Conservation (phyloP, 1,140 invertebrate species). For the Micrasema longulum region DNA sequence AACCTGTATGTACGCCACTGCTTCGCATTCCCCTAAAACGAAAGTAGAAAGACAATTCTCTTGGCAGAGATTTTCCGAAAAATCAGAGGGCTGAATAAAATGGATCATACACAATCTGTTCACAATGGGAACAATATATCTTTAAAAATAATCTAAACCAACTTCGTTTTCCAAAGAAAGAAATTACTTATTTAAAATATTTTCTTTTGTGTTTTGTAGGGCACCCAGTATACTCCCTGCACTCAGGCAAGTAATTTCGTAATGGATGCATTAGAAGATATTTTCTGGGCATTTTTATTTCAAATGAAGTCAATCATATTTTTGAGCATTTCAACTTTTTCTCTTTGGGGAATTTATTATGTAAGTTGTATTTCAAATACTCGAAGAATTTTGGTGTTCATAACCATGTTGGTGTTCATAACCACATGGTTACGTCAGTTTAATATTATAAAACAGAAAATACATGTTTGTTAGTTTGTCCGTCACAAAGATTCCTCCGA, state of each 20-base stretch:
- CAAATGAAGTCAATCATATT: no score
- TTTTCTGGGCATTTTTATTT: neutral
- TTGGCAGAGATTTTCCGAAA: conserved; percentile 22
- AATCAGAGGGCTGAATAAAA: conserved; percentile 8
- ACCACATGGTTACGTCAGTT: no score
- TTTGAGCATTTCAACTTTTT: no score
- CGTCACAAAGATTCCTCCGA: no score
- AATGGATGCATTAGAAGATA: conserved; percentile 20
- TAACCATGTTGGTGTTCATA: no score
- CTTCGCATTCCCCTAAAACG: conserved; percentile 24
- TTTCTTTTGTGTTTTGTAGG: conserved; percentile 33
- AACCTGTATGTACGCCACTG: no score
- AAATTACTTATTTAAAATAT: conserved; percentile 16
- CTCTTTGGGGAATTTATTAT: no score
- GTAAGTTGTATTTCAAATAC: no score
- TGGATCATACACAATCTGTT: conserved; percentile 35
- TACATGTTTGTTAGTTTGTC: no score
- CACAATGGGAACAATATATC: conserved; percentile 22
- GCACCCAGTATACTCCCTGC: neutral
- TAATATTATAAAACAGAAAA: no score
- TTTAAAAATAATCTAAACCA: conserved; percentile 10
- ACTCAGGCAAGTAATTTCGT: conserved; percentile 20
- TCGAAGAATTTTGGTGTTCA: no score
- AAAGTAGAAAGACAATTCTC: conserved; percentile 37
- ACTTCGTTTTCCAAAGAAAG: conserved; percentile 13